phyloP scores from a whole-genome alignment of 2,113 vertebrate genomes.

The Mormyrus lacerda region DNA sequence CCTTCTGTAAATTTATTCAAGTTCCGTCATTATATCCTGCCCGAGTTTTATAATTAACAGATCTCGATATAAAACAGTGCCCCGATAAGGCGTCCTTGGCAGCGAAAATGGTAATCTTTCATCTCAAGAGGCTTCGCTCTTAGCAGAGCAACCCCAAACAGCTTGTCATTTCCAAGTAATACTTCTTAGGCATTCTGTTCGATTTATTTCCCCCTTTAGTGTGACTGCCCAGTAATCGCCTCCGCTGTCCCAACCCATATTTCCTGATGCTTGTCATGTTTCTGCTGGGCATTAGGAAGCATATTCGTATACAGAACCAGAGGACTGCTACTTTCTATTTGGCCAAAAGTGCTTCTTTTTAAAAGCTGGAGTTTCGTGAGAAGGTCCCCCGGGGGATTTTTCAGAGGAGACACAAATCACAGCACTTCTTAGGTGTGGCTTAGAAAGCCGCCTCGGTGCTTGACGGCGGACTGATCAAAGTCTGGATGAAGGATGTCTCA shows the following conservation, averaged over 20 bases:
- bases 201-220: constrained; percentile 36
- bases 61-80: constrained; percentile 39
- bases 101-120: constrained; percentile 55
- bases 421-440: constrained; percentile 22
- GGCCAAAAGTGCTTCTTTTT: background rate
- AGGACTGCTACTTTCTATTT: background rate
- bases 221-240: constrained; percentile 18
- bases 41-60: constrained; percentile 55
- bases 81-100: constrained; percentile 58
- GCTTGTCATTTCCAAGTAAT: constrained; percentile 52
- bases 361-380: background rate
- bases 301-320: background rate
- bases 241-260: background rate
- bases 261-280: background rate
- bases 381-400: background rate
- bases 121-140: constrained; percentile 42
- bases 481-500: constrained; percentile 5
- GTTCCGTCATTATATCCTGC: constrained; percentile 43
- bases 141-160: constrained; percentile 47
- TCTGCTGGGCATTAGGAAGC: constrained; percentile 9
- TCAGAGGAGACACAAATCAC: background rate
- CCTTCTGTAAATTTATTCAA: constrained; percentile 15
- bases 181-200: constrained; percentile 26
- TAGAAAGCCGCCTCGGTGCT: constrained; percentile 33
- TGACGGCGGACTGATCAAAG: constrained; percentile 48